Percentiles rank a stretch among this genome's conserved stretches.
Evolutionary conservation across 2,113 vertebrate genomes (phyloP).

Genomic region (Chunga burmeisteri): DNA sequence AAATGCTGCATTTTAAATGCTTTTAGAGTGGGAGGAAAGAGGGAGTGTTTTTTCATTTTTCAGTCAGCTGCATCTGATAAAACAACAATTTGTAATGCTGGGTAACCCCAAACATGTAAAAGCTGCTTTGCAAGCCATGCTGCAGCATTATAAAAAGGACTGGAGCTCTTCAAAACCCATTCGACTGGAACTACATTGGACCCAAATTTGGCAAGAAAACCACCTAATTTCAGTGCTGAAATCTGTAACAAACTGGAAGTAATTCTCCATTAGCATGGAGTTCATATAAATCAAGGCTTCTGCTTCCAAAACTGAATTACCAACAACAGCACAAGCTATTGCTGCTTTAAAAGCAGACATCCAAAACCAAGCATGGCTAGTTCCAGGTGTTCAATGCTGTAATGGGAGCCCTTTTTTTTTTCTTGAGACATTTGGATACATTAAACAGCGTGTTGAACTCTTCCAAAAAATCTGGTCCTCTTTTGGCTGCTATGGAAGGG

Average conservation of each 20-base stretch:
- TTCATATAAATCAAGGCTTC: slow-evolving; percentile 38
- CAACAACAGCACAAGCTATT: slow-evolving; percentile 20
- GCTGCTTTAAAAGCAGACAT: slow-evolving; percentile 26
- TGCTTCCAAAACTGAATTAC: slow-evolving; percentile 39
- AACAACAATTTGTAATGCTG: slow-evolving; percentile 41
- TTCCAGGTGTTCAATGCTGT: slow-evolving; percentile 32
- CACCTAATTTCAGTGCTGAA: slow-evolving; percentile 26
- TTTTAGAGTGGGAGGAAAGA: slow-evolving; percentile 42
- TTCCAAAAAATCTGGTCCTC: neutral
- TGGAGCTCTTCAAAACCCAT: slow-evolving; percentile 17
- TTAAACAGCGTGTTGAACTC: neutral
- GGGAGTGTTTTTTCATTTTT: slow-evolving; percentile 48
- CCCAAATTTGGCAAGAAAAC: slow-evolving; percentile 31
- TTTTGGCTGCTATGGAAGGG: neutral
- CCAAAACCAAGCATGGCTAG: neutral
- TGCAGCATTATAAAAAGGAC: neutral
- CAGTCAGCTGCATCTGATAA: slow-evolving; percentile 62
- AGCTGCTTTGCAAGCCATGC: slow-evolving; percentile 3
- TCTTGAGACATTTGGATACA: neutral
- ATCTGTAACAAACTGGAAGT: slow-evolving; percentile 50
- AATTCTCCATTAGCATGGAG: slow-evolving; percentile 36
- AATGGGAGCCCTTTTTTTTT: neutral
- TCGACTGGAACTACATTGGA: neutral
- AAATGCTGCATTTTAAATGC: slow-evolving; percentile 2
- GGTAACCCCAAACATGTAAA: slow-evolving; percentile 51